These are phyloP conservation scores for Pteria penguin DNA, from an alignment of 2,888 invertebrate species.

Conservation along the genomic window DNA sequence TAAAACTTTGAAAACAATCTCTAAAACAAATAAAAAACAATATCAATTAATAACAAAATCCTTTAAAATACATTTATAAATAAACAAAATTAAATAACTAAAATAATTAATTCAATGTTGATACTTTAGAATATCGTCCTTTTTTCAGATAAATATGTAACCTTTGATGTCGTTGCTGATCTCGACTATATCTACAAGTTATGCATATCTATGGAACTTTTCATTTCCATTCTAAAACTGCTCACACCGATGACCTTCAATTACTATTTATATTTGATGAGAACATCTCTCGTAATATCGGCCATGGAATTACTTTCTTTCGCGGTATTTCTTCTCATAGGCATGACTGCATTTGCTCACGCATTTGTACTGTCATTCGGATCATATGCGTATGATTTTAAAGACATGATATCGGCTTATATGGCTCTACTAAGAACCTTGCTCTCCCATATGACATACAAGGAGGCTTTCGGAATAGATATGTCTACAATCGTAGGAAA, in stretches of 20 bases:
- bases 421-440: constrained; percentile 6
- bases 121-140: no score
- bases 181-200: constrained; percentile 6
- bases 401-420: neutral
- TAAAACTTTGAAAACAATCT: no score
- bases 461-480: constrained; percentile 4
- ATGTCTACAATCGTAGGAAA: neutral
- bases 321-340: neutral
- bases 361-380: neutral
- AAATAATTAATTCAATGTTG: no score
- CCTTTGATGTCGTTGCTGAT: constrained; percentile 1
- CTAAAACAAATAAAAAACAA: no score
- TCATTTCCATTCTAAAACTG: constrained; percentile 3
- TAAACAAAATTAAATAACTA: no score
- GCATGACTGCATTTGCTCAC: constrained; percentile 6
- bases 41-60: no score
- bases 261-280: constrained; percentile 15
- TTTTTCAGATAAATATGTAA: constrained; percentile 14
- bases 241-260: constrained; percentile 7
- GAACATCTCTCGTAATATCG: constrained; percentile 8
- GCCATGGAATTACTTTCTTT: neutral
- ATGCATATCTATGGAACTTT: constrained; percentile 2
- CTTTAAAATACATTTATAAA: no score
- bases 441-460: neutral
- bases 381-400: neutral